Base-by-base conservation (phyloP, 2,113 vertebrate genomes). In the Ochotona curzoniae region DNA sequence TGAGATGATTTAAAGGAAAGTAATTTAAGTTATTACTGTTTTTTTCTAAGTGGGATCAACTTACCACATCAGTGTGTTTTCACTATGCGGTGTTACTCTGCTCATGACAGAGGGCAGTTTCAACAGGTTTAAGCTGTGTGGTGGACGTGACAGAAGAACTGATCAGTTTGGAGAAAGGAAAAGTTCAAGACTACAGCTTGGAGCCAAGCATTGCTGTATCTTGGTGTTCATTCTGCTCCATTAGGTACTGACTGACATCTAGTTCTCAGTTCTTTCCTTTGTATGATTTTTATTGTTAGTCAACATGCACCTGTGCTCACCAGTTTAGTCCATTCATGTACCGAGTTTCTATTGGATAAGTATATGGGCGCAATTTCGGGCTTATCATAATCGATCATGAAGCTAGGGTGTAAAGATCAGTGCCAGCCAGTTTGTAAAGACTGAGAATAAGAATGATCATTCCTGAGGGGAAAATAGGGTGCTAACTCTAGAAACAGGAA, bases 31-130 rank as follows among this genome's bases (percentile, higher is more conserved):
- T 94, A 32, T 73, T 83, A 83, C n/a, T 38, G 30, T 0, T 4
- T 35, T 86, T 95, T 90, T 90, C 80, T 61, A 73, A 79, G 8
- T 76, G 83, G 71, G 44, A 83, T 26, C 67, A 38, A 82, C 28
- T 35, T 4, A 23, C 75, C 44, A 30, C 44, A 71, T 28, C 54
- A 66, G 64, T 76, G 5, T 90, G 51, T 18, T 73, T 2, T 54
- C 8, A 93, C 67, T 94, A 85, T 87, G 13, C 54, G 13, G n/a
- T 32, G 23, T 78, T 67, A 11, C 32, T 97, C 90, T 71, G 61
- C 63, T 93, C 80, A 1, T 49, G 20, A 69, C 70, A 54, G 49
- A 87, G 86, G 71, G 18, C 28, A 79, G 2, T 64, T 86, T 90
- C 83, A 74, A 87, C 32, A 66, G 60, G 8, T 51, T 88, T 83